Evolutionary conservation across 1,140 invertebrate species (phyloP).

Genomic region (Tenebrio molitor): DNA sequence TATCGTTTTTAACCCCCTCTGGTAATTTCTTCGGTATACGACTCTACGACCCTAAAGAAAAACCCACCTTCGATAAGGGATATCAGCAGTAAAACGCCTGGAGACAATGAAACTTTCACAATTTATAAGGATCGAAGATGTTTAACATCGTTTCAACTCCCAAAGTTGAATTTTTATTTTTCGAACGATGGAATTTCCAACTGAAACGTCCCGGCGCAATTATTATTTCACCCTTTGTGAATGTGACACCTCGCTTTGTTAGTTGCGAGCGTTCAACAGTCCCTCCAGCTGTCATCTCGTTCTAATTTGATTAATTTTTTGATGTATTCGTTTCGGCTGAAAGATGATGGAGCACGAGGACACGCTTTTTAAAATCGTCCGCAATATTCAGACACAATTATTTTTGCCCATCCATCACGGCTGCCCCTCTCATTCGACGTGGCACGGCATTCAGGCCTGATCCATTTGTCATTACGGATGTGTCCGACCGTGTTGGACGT

Average conservation of each 20-base stretch:
- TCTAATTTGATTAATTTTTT: conserved; percentile 37
- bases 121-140: conserved; percentile 22
- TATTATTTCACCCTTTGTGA: conserved; percentile 10
- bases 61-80: neutral
- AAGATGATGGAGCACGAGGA: neutral
- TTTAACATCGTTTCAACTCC: conserved; percentile 2
- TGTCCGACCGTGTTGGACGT: too few species aligned
- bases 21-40: conserved; percentile 6
- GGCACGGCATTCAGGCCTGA: too few species aligned
- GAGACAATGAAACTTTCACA: conserved; percentile 15
- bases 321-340: conserved; percentile 15
- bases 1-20: conserved; percentile 2
- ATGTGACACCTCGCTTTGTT: conserved; percentile 13
- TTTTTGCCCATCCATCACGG: too few species aligned
- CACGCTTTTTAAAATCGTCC: conserved; percentile 12
- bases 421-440: too few species aligned
- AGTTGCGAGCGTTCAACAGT: conserved; percentile 2
- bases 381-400: neutral
- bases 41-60: neutral
- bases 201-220: too few species aligned
- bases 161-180: neutral
- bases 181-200: too few species aligned
- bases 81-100: too few species aligned
- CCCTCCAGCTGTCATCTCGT: neutral
- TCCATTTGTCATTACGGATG: too few species aligned